phyloP scores from a whole-genome alignment of 2,888 invertebrate species.

The Cremastinae sp. region DNA sequence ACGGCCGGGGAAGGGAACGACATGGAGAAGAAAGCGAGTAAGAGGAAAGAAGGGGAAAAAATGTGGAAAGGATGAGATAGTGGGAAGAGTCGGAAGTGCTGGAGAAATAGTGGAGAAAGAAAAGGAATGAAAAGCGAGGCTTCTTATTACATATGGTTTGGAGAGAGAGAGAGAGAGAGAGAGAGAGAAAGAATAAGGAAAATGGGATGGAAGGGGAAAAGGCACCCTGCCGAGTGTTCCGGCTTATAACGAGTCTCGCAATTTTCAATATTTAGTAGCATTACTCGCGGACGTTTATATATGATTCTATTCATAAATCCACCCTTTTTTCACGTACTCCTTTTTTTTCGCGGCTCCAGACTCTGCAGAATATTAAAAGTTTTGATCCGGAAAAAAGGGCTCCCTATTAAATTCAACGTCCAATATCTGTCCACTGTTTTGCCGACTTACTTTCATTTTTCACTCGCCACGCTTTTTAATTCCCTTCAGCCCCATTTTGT shows the following conservation, averaged over 20 bases:
- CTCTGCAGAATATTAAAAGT: conserved; percentile 60
- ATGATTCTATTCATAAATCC: conserved; percentile 2
- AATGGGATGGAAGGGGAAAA: conserved; percentile 17
- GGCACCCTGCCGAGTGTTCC: conserved; percentile 47
- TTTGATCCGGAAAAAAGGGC: conserved; percentile 49
- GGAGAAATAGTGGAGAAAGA: conserved; percentile 29
- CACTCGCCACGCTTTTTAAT: conserved; percentile 4
- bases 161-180: conserved; percentile 15
- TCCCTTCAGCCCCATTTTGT: conserved; percentile 6
- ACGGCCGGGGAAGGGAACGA: conserved; percentile 22
- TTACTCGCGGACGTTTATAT: conserved; percentile 50
- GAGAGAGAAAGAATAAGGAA: conserved; percentile 44
- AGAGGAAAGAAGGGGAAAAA: conserved; percentile 12
- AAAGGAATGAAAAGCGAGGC: conserved; percentile 51
- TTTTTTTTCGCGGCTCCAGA: conserved; percentile 32
- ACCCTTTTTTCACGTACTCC: conserved; percentile 7
- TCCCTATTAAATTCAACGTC: conserved; percentile 47
- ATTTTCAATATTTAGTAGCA: conserved; percentile 68
- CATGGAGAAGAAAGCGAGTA: conserved; percentile 1
- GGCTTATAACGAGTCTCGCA: conserved; percentile 62
- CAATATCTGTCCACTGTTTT: conserved; percentile 48
- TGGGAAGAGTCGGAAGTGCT: conserved; percentile 30
- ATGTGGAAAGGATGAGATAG: conserved; percentile 46
- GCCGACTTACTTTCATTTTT: conserved; percentile 18
- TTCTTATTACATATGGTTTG: conserved; percentile 62